Evolutionary conservation across 2,888 invertebrate species (phyloP).

Genomic region (Clusia tigrina): DNA sequence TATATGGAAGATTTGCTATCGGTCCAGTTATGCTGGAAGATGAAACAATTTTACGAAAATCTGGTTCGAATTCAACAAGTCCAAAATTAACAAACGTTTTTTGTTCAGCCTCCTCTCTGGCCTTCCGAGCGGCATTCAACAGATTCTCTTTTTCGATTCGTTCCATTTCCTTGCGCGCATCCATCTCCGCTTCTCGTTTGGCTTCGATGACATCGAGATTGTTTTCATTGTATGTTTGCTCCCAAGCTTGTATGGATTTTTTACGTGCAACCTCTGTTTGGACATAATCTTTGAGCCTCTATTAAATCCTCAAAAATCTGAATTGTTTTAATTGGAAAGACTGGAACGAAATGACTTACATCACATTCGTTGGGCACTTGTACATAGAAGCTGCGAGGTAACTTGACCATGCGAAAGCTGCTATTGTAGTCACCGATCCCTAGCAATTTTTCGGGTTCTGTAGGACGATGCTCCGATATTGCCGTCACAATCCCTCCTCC

Average conservation of each 20-base stretch:
- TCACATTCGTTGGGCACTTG: conserved; percentile 63
- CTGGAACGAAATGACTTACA: conserved; percentile 48
- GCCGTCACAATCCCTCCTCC: conserved; percentile 74
- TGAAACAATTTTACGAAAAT: too few relatives aligned
- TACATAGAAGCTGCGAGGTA: conserved; percentile 68
- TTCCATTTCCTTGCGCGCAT: conserved; percentile 67
- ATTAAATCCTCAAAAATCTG: conserved; percentile 8
- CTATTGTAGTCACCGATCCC: conserved; percentile 76
- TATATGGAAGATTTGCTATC: conserved; percentile 37
- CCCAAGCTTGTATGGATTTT: conserved; percentile 67
- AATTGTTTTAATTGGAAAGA: conserved; percentile 3
- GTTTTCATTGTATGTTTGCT: conserved; percentile 67
- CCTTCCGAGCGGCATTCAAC: conserved; percentile 44
- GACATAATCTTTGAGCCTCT: conserved; percentile 65
- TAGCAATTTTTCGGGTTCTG: conserved; percentile 69
- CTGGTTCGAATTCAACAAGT: background rate
- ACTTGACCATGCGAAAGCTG: conserved; percentile 71
- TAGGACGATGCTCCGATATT: conserved; percentile 69
- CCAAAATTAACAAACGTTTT: conserved; percentile 29
- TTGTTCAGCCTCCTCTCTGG: conserved; percentile 43
- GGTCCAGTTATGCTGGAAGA: conserved; percentile 28
- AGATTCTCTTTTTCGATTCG: conserved; percentile 54
- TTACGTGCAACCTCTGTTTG: conserved; percentile 65
- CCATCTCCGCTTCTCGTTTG: conserved; percentile 60
- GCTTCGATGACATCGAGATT: conserved; percentile 63